These are phyloP conservation scores for Agrypnia vestita DNA, from an alignment of 1,140 invertebrate species.

Conservation along the genomic window DNA sequence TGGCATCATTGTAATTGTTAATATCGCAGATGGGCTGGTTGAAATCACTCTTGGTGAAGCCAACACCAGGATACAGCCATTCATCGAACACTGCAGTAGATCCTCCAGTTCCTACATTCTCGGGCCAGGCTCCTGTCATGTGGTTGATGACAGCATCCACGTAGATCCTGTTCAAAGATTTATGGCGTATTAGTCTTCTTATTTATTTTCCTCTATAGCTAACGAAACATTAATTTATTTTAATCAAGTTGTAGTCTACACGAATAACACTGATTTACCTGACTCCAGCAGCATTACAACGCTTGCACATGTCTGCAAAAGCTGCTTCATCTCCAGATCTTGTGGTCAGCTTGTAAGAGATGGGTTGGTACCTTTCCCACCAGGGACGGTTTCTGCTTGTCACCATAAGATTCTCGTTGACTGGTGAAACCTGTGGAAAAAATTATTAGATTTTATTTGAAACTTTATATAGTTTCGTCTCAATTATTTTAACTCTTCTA, in stretches of 20 bases:
- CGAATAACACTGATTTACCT: slow-evolving; percentile 66
- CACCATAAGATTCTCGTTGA: slow-evolving; percentile 74
- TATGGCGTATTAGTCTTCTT: neutral
- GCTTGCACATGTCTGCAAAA: slow-evolving; percentile 80
- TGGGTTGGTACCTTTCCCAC: slow-evolving; percentile 93
- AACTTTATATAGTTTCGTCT: no score
- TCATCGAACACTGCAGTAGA: slow-evolving; percentile 66
- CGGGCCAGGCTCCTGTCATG: slow-evolving; percentile 76
- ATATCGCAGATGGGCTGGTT: slow-evolving; percentile 68
- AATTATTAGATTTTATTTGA: no score
- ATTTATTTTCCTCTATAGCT: neutral
- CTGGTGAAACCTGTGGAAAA: slow-evolving; percentile 73
- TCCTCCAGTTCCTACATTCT: slow-evolving; percentile 72
- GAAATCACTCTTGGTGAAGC: slow-evolving; percentile 71
- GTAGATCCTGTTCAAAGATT: slow-evolving; percentile 75
- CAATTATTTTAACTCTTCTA: no score
- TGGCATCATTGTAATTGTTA: slow-evolving; percentile 65
- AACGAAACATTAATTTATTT: no score
- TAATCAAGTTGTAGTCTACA: neutral
- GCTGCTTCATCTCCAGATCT: slow-evolving; percentile 83
- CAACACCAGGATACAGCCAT: slow-evolving; percentile 70
- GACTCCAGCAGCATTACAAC: slow-evolving; percentile 84
- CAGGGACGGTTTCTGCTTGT: slow-evolving; percentile 75
- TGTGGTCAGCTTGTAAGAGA: slow-evolving; percentile 86
- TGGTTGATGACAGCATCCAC: slow-evolving; percentile 86